Percentiles rank a stretch among this genome's conserved stretches.
These are phyloP conservation scores for Dryoscopus gambensis DNA, from an alignment of 2,113 vertebrate species.

Conservation along the genomic window DNA sequence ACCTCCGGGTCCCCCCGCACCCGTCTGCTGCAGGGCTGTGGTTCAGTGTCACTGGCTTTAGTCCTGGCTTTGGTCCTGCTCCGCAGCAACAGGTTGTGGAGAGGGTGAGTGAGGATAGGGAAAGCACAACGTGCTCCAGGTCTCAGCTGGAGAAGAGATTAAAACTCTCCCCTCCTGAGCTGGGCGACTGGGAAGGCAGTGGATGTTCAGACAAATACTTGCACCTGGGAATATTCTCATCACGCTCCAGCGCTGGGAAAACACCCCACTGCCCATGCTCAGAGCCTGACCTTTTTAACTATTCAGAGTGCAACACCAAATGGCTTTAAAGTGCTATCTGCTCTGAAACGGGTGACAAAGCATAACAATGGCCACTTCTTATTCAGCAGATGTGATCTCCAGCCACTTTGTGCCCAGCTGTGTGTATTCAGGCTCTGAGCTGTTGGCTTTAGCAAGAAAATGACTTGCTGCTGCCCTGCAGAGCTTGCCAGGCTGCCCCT, in stretches of 20 bases:
- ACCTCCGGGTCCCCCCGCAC: too few species aligned
- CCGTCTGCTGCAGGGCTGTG: background rate
- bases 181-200: background rate
- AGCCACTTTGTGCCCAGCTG: constrained; percentile 43
- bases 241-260: background rate
- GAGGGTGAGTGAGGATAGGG: background rate
- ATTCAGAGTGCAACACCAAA: constrained; percentile 46
- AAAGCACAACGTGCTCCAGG: background rate
- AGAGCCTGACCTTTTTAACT: constrained; percentile 51
- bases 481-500: background rate
- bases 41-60: background rate
- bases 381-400: constrained; percentile 52
- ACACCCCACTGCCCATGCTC: constrained; percentile 5
- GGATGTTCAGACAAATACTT: constrained; percentile 6
- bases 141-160: background rate
- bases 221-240: constrained; percentile 54
- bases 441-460: constrained; percentile 44
- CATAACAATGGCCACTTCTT: constrained; percentile 48
- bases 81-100: background rate
- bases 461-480: background rate
- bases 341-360: constrained; percentile 47
- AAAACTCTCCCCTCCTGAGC: background rate
- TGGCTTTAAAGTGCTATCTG: constrained; percentile 41
- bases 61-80: background rate
- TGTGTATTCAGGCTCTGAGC: constrained; percentile 43